Conservation (phyloP, 2,888 invertebrate genomes). For the Cephus sareptanus region DNA sequence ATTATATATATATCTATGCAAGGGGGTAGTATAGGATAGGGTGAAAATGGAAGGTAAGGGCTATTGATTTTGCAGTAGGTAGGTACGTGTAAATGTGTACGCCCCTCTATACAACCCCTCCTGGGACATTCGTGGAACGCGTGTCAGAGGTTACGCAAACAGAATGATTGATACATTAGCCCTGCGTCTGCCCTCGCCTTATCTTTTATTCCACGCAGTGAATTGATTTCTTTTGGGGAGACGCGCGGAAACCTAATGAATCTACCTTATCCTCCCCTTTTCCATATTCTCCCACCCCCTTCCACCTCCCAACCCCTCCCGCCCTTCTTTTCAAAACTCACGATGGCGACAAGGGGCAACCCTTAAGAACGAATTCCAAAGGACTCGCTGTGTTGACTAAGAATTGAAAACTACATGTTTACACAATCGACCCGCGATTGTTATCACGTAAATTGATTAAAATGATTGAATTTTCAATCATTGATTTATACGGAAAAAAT, state of each 20-base stretch:
- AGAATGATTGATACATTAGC: slow-evolving; percentile 45
- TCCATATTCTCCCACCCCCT: slow-evolving; percentile 4
- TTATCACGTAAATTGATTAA: not conserved
- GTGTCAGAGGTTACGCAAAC: slow-evolving; percentile 61
- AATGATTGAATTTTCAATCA: not conserved
- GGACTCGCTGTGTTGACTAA: not conserved
- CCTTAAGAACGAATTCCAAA: not conserved
- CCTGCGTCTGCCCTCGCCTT: slow-evolving; percentile 23
- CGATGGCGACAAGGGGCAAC: not conserved
- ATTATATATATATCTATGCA: not conserved
- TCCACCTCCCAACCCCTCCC: slow-evolving; percentile 12
- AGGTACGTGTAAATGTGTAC: not conserved
- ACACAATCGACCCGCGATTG: not conserved
- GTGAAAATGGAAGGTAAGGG: slow-evolving; percentile 26
- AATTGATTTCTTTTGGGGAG: slow-evolving; percentile 34
- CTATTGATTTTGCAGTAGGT: slow-evolving; percentile 35
- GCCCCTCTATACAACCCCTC: not conserved
- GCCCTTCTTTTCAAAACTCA: slow-evolving; percentile 17
- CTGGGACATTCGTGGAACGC: slow-evolving; percentile 31
- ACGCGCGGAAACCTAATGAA: slow-evolving; percentile 15
- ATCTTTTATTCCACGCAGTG: slow-evolving; percentile 31
- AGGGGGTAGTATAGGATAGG: not conserved
- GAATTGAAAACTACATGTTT: not conserved
- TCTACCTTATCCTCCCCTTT: slow-evolving; percentile 1
- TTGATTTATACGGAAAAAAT: not conserved